Conservation (phyloP, 2,888 invertebrate species). For the Shargacucullia verbasci region DNA sequence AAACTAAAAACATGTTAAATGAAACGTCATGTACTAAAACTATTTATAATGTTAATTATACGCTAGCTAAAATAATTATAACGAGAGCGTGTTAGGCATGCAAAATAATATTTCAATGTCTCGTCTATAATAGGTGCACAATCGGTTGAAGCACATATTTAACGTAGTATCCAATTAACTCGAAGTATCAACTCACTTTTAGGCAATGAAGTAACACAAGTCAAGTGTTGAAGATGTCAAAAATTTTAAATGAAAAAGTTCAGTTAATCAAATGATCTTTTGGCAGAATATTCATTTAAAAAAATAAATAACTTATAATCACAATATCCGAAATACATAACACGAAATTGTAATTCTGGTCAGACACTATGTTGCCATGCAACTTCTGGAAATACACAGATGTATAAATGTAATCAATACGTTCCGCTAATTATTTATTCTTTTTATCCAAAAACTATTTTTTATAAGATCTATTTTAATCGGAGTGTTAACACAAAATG, state of each 20-base stretch:
- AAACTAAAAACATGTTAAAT: neutral
- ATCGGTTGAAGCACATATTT: neutral
- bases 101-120: neutral
- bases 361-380: no score
- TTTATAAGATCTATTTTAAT: slow-evolving; percentile 32
- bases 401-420: slow-evolving; percentile 4
- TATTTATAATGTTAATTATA: neutral
- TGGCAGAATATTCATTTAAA: no score
- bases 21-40: neutral
- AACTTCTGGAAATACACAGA: neutral
- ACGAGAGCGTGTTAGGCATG: slow-evolving; percentile 6
- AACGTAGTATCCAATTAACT: no score
- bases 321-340: no score
- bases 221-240: no score
- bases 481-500: slow-evolving; percentile 33
- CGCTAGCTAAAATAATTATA: neutral
- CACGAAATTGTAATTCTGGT: no score
- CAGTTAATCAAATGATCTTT: no score
- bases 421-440: slow-evolving; percentile 7
- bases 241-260: no score
- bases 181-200: no score
- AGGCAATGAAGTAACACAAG: no score
- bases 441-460: slow-evolving; percentile 14
- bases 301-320: no score
- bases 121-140: slow-evolving; percentile 10